These are phyloP conservation scores for Limenitis camilla DNA, from an alignment of 2,888 invertebrate genomes.

Conservation along the genomic window DNA sequence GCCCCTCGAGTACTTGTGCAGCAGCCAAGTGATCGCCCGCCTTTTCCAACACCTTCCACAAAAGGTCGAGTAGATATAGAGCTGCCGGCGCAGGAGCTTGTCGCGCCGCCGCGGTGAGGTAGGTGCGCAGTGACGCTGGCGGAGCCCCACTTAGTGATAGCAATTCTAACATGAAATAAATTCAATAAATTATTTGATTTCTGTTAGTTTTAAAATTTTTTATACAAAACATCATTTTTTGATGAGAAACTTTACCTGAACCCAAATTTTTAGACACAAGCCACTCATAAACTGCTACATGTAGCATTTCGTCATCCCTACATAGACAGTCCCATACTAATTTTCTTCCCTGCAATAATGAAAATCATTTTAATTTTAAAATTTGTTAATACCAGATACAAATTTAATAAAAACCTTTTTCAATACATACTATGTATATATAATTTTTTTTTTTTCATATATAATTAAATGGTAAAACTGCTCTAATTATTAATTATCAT, in stretches of 20 bases:
- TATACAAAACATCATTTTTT: too few relatives aligned
- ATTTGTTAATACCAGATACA: neutral
- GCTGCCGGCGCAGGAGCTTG: slow-evolving; percentile 75
- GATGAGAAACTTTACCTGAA: slow-evolving; percentile 59
- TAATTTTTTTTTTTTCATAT: too few relatives aligned
- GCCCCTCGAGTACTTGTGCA: slow-evolving; percentile 89
- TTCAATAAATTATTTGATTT: neutral
- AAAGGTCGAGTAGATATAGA: slow-evolving; percentile 81
- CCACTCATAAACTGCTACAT: slow-evolving; percentile 95
- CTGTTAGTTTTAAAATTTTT: too few relatives aligned
- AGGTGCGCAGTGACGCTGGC: slow-evolving; percentile 83
- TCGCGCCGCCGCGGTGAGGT: slow-evolving; percentile 77
- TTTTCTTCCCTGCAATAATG: slow-evolving; percentile 53
- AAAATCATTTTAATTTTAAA: neutral
- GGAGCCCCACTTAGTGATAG: slow-evolving; percentile 77
- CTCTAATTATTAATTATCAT: neutral
- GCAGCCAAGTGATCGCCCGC: slow-evolving; percentile 93
- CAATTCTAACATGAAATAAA: slow-evolving; percentile 67
- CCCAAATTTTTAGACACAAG: slow-evolving; percentile 85
- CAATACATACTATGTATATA: too few relatives aligned
- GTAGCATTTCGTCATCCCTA: slow-evolving; percentile 89
- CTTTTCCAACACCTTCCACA: slow-evolving; percentile 98
- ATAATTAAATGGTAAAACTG: neutral
- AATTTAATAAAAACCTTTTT: too few relatives aligned
- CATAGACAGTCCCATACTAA: slow-evolving; percentile 80